Base-by-base conservation (phyloP, 2,113 vertebrate genomes). In the Neopipo cinnamomea region DNA sequence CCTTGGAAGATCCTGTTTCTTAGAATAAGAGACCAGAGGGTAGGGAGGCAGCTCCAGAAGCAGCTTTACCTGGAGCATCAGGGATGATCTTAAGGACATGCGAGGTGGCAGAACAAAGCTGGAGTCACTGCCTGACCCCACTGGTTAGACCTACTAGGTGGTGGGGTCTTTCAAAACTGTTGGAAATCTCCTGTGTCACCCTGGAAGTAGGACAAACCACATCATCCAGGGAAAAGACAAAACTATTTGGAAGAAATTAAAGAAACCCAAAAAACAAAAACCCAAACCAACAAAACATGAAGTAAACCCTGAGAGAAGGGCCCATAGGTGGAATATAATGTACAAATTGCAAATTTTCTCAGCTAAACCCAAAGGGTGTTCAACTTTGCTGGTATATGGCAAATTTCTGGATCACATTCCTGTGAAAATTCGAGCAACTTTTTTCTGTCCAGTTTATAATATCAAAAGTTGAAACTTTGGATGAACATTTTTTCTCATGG, bases 1-100 rank as follows among this genome's bases (percentile, higher is more conserved):
- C 4, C 4, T 18, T 44, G 37, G 59, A 62, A 21, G 10, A 49
- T 79, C 52, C 72, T 9, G 3, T 63, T 95, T 24, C 13, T 82
- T 16, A 24, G 52, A 85, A 93, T 52, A 27, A 42, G 78, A 55
- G 5, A 8, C 9, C 6, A 53, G 13, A 65, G 6, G 1, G 21
- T 5, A 44, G 13, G 8, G 11, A 76, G 46, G 5, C 58, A 63
- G 27, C 4, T 70, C 13, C 23, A 35, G 47, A n/a, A 30, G 5
- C 3, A 78, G 11, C 11, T 55, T 66, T 30, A 28, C 33, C 37
- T 56, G 33, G 31, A 70, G 22, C 7, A 56, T 11, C 8, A 35
- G 4, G 7, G 5, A 14, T 14, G 11, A 27, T 50, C 6, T 1
- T 14, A 49, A 80, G 8, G n/a, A 21, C 1, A 1, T 17, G 5